Percentiles rank a stretch among this genome's conserved stretches.
phyloP scores from a whole-genome alignment of 2,888 invertebrate species.

The Drosophila anomelani region DNA sequence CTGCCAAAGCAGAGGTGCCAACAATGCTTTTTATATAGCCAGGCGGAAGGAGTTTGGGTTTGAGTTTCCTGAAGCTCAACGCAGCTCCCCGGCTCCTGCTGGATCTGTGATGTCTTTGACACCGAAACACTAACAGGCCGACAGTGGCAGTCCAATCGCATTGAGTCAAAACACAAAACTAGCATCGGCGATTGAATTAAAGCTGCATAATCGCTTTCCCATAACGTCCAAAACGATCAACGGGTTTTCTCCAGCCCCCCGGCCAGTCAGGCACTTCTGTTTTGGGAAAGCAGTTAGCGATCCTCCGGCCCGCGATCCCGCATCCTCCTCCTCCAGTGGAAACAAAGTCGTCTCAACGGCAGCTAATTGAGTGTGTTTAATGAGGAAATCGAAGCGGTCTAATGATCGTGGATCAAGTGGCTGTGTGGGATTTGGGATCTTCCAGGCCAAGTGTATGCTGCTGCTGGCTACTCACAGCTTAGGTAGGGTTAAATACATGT shows the following conservation, averaged over 20 bases:
- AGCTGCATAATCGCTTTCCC: constrained; percentile 77
- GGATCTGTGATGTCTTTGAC: constrained; percentile 57
- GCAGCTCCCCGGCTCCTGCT: constrained; percentile 24
- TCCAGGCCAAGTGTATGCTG: not conserved
- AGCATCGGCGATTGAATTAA: constrained; percentile 52
- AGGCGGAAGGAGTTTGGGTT: constrained; percentile 72
- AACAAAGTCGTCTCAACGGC: constrained; percentile 32
- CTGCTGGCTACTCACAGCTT: not conserved
- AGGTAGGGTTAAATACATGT: constrained; percentile 25
- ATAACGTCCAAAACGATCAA: constrained; percentile 68
- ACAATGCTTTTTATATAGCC: constrained; percentile 77
- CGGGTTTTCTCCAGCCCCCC: constrained; percentile 56
- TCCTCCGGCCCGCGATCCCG: constrained; percentile 18
- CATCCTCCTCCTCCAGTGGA: constrained; percentile 20
- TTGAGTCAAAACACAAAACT: constrained; percentile 19
- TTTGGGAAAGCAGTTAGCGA: constrained; percentile 60
- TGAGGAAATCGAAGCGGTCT: constrained; percentile 69
- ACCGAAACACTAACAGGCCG: constrained; percentile 47
- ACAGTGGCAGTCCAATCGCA: constrained; percentile 21
- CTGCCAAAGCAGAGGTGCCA: constrained; percentile 61
- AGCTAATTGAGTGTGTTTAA: constrained; percentile 73
- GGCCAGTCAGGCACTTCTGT: constrained; percentile 40
- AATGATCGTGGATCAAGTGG: constrained; percentile 33
- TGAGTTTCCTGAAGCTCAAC: constrained; percentile 69
- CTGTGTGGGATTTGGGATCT: constrained; percentile 1